Conservation (phyloP, 2,797 vertebrate species). For the Acanthopagrus latus region DNA sequence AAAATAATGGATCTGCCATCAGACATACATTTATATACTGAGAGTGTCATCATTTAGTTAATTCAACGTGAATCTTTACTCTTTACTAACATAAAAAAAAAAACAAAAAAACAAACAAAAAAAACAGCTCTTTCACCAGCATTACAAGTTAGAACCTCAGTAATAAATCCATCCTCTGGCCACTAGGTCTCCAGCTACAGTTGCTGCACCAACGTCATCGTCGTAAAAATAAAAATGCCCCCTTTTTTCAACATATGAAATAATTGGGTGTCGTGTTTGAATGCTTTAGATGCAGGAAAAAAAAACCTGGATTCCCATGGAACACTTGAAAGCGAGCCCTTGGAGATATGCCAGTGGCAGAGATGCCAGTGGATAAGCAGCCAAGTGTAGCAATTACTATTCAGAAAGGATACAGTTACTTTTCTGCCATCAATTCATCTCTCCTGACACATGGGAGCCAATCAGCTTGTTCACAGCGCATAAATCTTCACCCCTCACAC, state of each 20-base stretch:
- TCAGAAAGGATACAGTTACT: slow-evolving; percentile 47
- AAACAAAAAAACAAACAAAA: not conserved
- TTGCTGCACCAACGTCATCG: too few species aligned
- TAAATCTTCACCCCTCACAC: slow-evolving; percentile 31
- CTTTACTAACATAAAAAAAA: not conserved
- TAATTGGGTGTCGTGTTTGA: slow-evolving; percentile 8
- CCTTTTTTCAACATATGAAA: not conserved
- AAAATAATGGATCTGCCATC: too few species aligned
- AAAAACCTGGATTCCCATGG: slow-evolving; percentile 12
- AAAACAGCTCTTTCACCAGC: not conserved
- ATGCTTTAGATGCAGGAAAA: not conserved
- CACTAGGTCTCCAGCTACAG: not conserved
- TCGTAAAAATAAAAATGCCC: not conserved
- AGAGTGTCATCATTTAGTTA: too few species aligned
- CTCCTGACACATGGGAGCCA: slow-evolving; percentile 47
- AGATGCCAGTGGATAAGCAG: slow-evolving; percentile 43
- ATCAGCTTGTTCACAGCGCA: slow-evolving; percentile 45
- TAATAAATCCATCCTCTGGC: not conserved
- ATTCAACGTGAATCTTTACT: too few species aligned
- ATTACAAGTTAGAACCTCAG: not conserved
- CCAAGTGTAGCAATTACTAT: slow-evolving; percentile 60
- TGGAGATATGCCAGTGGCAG: slow-evolving; percentile 40
- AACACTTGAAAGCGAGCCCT: slow-evolving; percentile 30
- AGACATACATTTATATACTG: too few species aligned
- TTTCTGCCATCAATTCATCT: slow-evolving; percentile 54